phyloP scores from a whole-genome alignment of 2,888 invertebrate genomes.

The Hedychridium roseum region DNA sequence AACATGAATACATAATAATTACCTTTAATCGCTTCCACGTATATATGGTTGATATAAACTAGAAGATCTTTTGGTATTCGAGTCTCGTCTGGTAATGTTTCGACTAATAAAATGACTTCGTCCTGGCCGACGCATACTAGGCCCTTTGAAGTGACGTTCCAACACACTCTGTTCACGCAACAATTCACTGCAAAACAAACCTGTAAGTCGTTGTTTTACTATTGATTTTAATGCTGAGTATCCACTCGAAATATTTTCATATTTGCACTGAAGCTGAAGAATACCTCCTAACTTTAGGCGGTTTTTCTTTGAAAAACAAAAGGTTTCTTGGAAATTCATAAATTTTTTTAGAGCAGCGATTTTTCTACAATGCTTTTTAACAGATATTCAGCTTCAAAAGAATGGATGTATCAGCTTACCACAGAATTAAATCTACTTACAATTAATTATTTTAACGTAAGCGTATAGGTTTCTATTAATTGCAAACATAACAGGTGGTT shows the following conservation, averaged over 20 bases:
- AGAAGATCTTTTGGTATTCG: conserved; percentile 77
- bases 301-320: too few relatives aligned
- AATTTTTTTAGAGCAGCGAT: too few relatives aligned
- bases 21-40: conserved; percentile 73
- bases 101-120: conserved; percentile 79
- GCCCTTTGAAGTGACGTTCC: conserved; percentile 81
- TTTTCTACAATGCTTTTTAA: too few relatives aligned
- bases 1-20: conserved; percentile 7
- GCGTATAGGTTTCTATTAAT: conserved; percentile 79
- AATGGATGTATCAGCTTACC: not conserved
- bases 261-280: too few relatives aligned
- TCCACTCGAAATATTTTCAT: too few relatives aligned
- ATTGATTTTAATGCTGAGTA: too few relatives aligned
- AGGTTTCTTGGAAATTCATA: too few relatives aligned
- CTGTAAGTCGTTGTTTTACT: too few relatives aligned
- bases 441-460: conserved; percentile 76
- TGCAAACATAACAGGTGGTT: conserved; percentile 74
- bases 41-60: conserved; percentile 76
- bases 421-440: conserved; percentile 67
- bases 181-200: conserved; percentile 72
- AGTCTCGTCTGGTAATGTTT: conserved; percentile 71
- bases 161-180: conserved; percentile 76
- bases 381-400: too few relatives aligned
- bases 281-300: too few relatives aligned
- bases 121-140: conserved; percentile 84